A percentile compares a stretch with the other conserved stretches of the same genome.
Conservation (phyloP, 2,113 vertebrate species). For the Micronycteris hirsuta region DNA sequence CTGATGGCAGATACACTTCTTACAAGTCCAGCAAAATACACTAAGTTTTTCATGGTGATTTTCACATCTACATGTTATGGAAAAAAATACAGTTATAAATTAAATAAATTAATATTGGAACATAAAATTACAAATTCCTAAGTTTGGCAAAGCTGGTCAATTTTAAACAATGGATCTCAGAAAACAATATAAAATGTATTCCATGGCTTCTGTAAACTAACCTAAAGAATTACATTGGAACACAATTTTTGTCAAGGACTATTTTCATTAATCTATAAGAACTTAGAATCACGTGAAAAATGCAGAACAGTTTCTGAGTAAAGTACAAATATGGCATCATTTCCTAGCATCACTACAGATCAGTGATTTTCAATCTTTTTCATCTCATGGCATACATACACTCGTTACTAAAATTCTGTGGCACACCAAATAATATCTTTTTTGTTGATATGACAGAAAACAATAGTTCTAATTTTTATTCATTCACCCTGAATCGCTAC, state of each 20-base stretch:
- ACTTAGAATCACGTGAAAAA: background rate
- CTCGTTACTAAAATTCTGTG: background rate
- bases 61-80: constrained; percentile 88
- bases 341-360: background rate
- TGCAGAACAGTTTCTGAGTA: background rate
- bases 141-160: background rate
- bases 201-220: background rate
- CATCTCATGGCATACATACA: background rate
- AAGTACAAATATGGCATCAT: background rate
- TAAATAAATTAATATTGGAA: constrained; percentile 26
- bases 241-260: background rate
- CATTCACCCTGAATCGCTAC: background rate
- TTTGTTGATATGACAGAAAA: background rate
- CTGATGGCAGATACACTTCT: constrained; percentile 99
- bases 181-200: constrained; percentile 17
- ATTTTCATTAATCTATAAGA: constrained; percentile 13
- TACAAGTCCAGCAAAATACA: constrained; percentile 99
- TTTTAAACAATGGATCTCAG: background rate
- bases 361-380: background rate
- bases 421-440: background rate
- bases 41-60: constrained; percentile 99
- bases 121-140: constrained; percentile 38
- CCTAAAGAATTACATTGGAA: constrained; percentile 1
- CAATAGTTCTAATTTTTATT: background rate
- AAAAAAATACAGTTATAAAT: constrained; percentile 36